A percentile compares a stretch with the other conserved stretches of the same genome.
These are phyloP conservation scores for Drosophila bocki DNA, from an alignment of 1,140 invertebrate species.

Conservation along the genomic window DNA sequence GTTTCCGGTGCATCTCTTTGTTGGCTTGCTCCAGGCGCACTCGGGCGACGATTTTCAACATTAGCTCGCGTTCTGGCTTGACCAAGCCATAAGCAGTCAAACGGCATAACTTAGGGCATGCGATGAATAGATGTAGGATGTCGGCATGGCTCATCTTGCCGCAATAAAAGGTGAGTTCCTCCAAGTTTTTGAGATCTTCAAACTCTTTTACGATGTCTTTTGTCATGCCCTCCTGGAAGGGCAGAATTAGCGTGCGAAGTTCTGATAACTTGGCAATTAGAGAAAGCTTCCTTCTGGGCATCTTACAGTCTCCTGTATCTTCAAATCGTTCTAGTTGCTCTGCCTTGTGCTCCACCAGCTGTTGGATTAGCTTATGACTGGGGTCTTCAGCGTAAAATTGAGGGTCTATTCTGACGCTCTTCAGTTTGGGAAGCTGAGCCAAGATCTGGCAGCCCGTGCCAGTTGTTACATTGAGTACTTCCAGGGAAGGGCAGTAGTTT, in stretches of 20 bases:
- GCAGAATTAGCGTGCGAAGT: conserved; percentile 29
- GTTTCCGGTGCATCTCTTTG: conserved; percentile 6
- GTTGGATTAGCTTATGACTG: conserved; percentile 7
- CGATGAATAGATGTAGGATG: conserved; percentile 29
- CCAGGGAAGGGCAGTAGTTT: conserved; percentile 19
- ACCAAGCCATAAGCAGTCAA: conserved; percentile 18
- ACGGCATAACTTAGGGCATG: conserved; percentile 29
- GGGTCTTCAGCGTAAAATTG: not conserved
- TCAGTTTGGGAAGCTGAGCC: conserved; percentile 47
- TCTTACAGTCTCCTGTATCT: not conserved
- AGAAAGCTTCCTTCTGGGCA: not conserved
- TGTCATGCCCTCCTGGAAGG: not conserved
- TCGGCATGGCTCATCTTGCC: not conserved
- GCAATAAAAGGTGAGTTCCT: conserved; percentile 24
- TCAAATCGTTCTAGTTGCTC: conserved; percentile 43
- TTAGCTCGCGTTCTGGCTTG: conserved; percentile 3
- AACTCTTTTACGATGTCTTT: conserved; percentile 11
- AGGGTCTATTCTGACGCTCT: conserved; percentile 10
- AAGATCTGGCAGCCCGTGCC: conserved; percentile 12
- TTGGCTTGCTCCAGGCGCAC: conserved; percentile 18
- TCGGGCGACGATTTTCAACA: conserved; percentile 23
- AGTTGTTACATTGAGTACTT: conserved; percentile 18
- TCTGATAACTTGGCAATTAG: conserved; percentile 9
- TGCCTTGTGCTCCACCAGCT: conserved; percentile 24
- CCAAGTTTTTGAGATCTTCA: conserved; percentile 16